Evolutionary conservation across 2,113 vertebrate genomes (phyloP), one percentile per base, ranked within the genome.

Genomic region (Picathartes gymnocephalus): DNA sequence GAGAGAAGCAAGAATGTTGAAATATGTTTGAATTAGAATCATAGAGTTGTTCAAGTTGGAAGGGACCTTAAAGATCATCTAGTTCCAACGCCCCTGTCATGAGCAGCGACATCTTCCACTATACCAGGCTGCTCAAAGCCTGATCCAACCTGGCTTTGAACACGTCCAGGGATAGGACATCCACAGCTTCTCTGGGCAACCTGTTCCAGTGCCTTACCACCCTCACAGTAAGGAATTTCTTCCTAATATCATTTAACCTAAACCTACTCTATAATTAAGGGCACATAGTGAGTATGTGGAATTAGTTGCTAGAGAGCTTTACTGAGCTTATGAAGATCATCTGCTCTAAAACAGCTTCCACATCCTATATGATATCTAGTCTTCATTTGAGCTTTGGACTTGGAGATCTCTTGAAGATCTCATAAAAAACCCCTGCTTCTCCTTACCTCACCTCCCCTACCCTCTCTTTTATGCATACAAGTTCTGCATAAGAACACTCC

Each of bases 31-130:
- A 87, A 70, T 69, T 68, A 35, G 17, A 64, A 62, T 47, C 10
- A 70, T 11, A 54, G 40, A 79, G 56, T 56, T 47, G 30, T 48
- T 56, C 3, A 0, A 10, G 4, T 72, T 88, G 31, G 50, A 80
- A 64, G 5, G 4, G 17, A 35, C 17, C 17, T 42, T 71, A 35
- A 71, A 71, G 11, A 48, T 13, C 11, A 71, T 35, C 31, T 30
- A 14, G 6, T 56, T 48, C 35, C 24, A 80, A 6, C 6, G 3
- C 5, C 9, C 7, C 35, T 35, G 8, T 37, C 0, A 0, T 18
- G 17, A 30, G 35, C 66, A 88, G 57, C 35, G 21, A 27, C 8
- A 64, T 15, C 57, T 72, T 56, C 25, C 57, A 27, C 14, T 22
- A 72, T 2, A 25, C 31, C 9, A 37, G 37, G 50, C 15, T 71